Base-by-base conservation (phyloP, 2,797 vertebrate genomes). In the Hydrocynus forskahlii region DNA sequence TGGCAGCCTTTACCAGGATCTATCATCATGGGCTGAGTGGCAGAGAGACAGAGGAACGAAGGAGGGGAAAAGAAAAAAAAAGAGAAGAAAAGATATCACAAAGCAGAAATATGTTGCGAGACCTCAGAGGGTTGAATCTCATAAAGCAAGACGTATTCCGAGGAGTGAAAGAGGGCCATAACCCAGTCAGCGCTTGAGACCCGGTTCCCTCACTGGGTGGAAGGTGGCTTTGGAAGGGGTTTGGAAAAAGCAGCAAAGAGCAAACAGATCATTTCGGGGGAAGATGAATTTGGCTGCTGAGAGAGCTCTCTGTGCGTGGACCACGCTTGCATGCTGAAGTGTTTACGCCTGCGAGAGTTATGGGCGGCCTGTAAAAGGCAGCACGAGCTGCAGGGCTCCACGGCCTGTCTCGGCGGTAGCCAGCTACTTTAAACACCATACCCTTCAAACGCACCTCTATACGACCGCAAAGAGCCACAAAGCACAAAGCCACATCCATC, bases 321-420 rank as follows among this genome's bases (percentile, higher is more conserved):
- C 83, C 55, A 48, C 59, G 82, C 59, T 66, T 74, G 48, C 7
- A 23, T 54, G 57, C 59, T 76, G 80, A 85, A 76, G 71, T 89
- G 88, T 89, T 88, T 89, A 88, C 70, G 67, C 63, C 19, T 76
- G 48, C 50, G 79, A 81, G 85, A 87, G 73, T 87, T 87, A 89
- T 84, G 76, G 84, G 74, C 25, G 64, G 59, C 35, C 77, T 77
- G 69, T 78, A 78, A 85, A 83, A 81, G 76, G 43, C 57, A 66
- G 83, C 70, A 23, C 21, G 78, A 78, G 25, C 70, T 45, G 43
- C 43, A 52, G 38, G 55, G 35, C 75, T 64, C 12, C n/a, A 14
- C 19, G 40, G 9, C 19, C 25, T 79, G 78, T 35, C 52, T 25
- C 64, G 68, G 84, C 83, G 81, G 84, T 84, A 83, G 86, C 86